Conservation (phyloP, 2,888 invertebrate genomes). For the Alcis repandata region DNA sequence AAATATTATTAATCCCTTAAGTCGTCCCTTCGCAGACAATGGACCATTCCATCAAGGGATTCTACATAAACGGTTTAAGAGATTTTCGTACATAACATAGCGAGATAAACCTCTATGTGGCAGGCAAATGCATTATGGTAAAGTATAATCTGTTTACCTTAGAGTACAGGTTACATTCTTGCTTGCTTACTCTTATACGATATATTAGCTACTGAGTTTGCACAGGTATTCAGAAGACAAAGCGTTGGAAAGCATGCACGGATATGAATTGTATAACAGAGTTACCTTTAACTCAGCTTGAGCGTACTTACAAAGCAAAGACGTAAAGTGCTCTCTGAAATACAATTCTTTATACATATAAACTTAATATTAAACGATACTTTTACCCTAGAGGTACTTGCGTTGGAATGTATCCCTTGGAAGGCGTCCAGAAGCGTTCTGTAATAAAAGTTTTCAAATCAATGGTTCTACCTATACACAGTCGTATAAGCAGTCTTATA, state of each 20-base stretch:
- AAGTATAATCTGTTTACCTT: slow-evolving; percentile 41
- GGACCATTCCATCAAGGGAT: slow-evolving; percentile 29
- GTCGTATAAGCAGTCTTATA: neutral
- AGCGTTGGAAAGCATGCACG: slow-evolving; percentile 6
- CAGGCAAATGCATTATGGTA: slow-evolving; percentile 38
- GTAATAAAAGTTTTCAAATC: slow-evolving; percentile 12
- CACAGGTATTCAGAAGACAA: slow-evolving; percentile 21
- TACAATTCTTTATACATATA: neutral
- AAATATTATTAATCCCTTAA: slow-evolving; percentile 45
- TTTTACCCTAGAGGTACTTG: neutral
- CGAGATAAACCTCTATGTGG: slow-evolving; percentile 44
- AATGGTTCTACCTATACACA: slow-evolving; percentile 4
- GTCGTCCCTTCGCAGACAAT: slow-evolving; percentile 36
- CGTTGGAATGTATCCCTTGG: neutral
- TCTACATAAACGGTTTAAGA: slow-evolving; percentile 33
- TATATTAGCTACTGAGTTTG: slow-evolving; percentile 10
- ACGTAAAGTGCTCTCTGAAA: neutral
- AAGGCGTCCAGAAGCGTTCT: slow-evolving; percentile 11
- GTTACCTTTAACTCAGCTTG: slow-evolving; percentile 9
- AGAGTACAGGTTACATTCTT: slow-evolving; percentile 1
- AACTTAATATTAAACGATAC: no score
- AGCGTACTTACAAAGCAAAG: neutral
- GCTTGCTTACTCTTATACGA: slow-evolving; percentile 1
- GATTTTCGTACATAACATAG: slow-evolving; percentile 37
- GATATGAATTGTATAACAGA: slow-evolving; percentile 15